Evolutionary conservation across 1,140 invertebrate species (phyloP).

Genomic region (Pissodes strobi): DNA sequence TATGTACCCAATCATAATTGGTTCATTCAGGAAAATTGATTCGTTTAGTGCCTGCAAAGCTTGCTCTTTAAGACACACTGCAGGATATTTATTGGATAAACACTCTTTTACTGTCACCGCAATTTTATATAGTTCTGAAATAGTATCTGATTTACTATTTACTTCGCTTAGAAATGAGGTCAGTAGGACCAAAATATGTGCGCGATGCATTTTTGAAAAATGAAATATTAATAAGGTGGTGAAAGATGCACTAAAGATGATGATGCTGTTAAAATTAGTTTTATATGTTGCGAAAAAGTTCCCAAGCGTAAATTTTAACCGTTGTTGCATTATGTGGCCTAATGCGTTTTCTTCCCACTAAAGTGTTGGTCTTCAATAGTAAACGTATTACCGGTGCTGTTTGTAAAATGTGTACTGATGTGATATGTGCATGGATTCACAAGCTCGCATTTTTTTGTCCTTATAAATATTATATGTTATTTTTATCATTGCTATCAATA

Average conservation of each 20-base stretch:
- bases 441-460: no score
- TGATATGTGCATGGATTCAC: no score
- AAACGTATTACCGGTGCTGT: neutral
- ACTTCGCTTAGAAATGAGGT: neutral
- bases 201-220: conserved; percentile 19
- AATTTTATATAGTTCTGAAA: conserved; percentile 36
- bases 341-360: conserved; percentile 4
- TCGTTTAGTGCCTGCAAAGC: conserved; percentile 61
- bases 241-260: conserved; percentile 16
- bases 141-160: conserved; percentile 12
- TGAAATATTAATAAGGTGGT: conserved; percentile 1
- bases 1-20: conserved; percentile 61
- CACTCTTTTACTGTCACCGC: conserved; percentile 52
- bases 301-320: conserved; percentile 31
- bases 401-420: no score
- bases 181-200: neutral
- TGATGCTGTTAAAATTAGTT: conserved; percentile 9
- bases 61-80: conserved; percentile 62
- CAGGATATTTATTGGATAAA: conserved; percentile 47
- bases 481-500: no score
- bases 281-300: conserved; percentile 31
- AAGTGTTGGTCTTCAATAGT: conserved; percentile 16
- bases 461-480: no score
- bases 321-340: conserved; percentile 12
- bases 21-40: conserved; percentile 61